Base-by-base conservation (phyloP, 2,113 vertebrate species). In the Syrmaticus mikado region DNA sequence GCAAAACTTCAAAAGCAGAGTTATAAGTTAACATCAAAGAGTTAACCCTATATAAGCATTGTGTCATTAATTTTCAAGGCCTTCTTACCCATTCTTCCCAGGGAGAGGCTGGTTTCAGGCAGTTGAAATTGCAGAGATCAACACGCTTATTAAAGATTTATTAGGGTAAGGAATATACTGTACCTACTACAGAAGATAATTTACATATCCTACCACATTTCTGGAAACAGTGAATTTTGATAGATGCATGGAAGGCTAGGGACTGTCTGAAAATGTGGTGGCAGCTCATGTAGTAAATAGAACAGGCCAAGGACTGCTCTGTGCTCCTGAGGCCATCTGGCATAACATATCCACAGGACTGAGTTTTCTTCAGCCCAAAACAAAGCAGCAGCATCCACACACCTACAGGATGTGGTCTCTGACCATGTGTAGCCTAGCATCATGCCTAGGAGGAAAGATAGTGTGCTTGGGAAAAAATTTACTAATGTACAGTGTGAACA, bases 361-460 rank as follows among this genome's bases (percentile, higher is more conserved):
- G 58, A 38, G 34, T 43, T 41, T 8, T 70, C 64, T 70, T 40
- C 27, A 57, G 19, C 25, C 50, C 72, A 38, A 52, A 73, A 60
- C 5, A 58, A 64, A 62, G 19, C 2, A 0, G 22, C 19, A 73
- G 14, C 8, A 48, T 30, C 68, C 36, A 15, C 3, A 62, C 6
- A 16, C 13, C 60, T 30, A 27, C 43, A 48, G 64, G 48, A 25
- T 4, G 4, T 6, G 7, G 25, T 22, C 19, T 27, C 17, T 28
- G 46, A 27, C 22, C 34, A 6, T 4, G 17, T 17, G 28, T 57
- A 77, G 65, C n/a, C 8, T 41, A 48, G 34, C 68, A 46, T 25
- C 10, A 5, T 3, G 8, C 3, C 13, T 0, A 30, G 36, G 13
- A 80, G 36, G 65, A 89, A 70, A 5, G 1, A 3, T 19, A 28